phyloP scores from a whole-genome alignment of 2,113 vertebrate genomes.

The Sula dactylatra region DNA sequence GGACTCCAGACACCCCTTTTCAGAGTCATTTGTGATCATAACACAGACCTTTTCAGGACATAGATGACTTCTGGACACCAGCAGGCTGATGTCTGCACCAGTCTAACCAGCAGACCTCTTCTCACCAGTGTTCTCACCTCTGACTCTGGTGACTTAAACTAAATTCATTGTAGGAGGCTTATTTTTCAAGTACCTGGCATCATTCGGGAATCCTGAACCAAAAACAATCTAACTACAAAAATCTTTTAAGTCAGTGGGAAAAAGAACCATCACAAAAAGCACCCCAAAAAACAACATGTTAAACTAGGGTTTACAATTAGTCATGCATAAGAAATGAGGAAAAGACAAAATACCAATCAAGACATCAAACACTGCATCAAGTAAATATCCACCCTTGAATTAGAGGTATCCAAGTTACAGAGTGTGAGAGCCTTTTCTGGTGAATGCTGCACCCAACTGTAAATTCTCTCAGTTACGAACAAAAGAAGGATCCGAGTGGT shows the following conservation, averaged over 20 bases:
- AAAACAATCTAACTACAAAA: not conserved
- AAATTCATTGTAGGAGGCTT: not conserved
- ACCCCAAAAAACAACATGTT: not conserved
- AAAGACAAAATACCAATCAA: not conserved
- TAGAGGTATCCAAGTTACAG: not conserved
- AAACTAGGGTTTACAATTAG: not conserved
- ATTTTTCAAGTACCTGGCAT: not conserved
- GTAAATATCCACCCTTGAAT: not conserved
- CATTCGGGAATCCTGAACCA: not conserved
- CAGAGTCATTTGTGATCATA: not conserved
- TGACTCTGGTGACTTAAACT: not conserved
- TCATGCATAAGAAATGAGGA: not conserved
- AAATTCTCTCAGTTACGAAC: not conserved
- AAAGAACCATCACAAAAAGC: not conserved
- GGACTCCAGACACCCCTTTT: not conserved
- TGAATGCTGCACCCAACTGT: not conserved
- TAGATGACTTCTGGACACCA: not conserved
- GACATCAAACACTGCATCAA: not conserved
- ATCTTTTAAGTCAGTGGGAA: not conserved
- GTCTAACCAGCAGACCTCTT: not conserved
- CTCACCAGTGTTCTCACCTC: not conserved
- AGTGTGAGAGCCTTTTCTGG: not conserved
- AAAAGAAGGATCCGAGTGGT: not conserved
- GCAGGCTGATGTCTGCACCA: not conserved
- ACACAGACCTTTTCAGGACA: not conserved